Base-by-base conservation (phyloP, 1,140 invertebrate species). In the Cylas formicarius region DNA sequence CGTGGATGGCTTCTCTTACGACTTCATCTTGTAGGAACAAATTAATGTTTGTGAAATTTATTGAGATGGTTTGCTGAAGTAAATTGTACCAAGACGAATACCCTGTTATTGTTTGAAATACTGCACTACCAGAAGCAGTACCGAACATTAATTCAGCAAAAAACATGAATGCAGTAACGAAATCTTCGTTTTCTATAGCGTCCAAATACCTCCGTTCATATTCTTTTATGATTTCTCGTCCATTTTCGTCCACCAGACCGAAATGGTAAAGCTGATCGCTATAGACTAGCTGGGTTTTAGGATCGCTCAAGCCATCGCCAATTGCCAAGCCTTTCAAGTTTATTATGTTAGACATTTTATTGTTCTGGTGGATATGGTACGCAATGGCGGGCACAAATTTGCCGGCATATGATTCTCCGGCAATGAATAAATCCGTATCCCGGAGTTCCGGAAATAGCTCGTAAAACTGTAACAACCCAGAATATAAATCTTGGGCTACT, bases 341-440 rank as follows among this genome's bases (percentile, higher is more conserved):
- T 14, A 84, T 80, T 3, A 66, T 54, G 23, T 73, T 59, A 11
- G 76, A 69, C 10, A 67, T 67, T 22, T 72, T 64, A 52, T 80
- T 84, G 22, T 80, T 73, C 48, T 72, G 70, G 48, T 84, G 76
- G 36, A 90, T 89, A 27, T 80, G 78, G 49, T 84, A 76, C 0
- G 75, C 75, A 4, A 86, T 66, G 0, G 83, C 82, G 4, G 86
- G 86, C 1, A 88, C 78, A 61, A 88, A 87, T 60, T 83, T 82
- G 11, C 87, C 87, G 4, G 75, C 88, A 63, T 91, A 91, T 2
- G 86, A 90, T 65, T 91, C 87, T 3, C 89, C 89, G 18, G 82
- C 78, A 2, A 90, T 73, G 53, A 75, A 86, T 37, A 89, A 78
- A 18, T 78, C 74, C 46, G 79, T 84, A 4, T 67, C 56, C 33